Conservation (phyloP, 2,888 invertebrate genomes). For the Dioctria linearis region DNA sequence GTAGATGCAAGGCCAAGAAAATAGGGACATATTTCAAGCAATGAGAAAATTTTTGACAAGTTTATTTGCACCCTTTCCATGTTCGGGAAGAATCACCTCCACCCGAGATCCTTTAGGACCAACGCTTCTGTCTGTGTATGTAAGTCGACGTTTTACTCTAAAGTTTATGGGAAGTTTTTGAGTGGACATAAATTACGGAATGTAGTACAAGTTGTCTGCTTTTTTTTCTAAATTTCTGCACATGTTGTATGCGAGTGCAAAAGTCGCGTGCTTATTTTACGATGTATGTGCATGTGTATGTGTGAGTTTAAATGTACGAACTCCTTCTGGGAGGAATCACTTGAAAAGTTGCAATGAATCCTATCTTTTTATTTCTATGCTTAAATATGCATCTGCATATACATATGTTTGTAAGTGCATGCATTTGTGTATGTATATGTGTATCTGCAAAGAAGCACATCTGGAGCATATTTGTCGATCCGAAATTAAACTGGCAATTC, state of each 20-base stretch:
- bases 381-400: not conserved
- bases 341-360: not conserved
- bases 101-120: not conserved
- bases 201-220: conserved; percentile 23
- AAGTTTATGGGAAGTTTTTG: conserved; percentile 8
- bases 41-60: conserved; percentile 39
- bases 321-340: not conserved
- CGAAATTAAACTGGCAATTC: no score
- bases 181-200: conserved; percentile 31
- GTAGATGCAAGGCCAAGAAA: conserved; percentile 7
- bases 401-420: not conserved
- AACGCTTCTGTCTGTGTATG: not conserved
- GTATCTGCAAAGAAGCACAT: no score
- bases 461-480: no score
- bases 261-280: conserved; percentile 7
- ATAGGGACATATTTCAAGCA: conserved; percentile 36
- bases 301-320: no score
- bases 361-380: not conserved
- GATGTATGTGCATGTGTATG: not conserved
- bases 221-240: not conserved
- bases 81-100: not conserved
- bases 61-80: conserved; percentile 9
- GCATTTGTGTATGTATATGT: no score
- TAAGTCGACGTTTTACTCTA: not conserved
- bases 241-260: conserved; percentile 1